Base-by-base conservation (phyloP, 2,113 vertebrate genomes). In the Plecotus auritus region DNA sequence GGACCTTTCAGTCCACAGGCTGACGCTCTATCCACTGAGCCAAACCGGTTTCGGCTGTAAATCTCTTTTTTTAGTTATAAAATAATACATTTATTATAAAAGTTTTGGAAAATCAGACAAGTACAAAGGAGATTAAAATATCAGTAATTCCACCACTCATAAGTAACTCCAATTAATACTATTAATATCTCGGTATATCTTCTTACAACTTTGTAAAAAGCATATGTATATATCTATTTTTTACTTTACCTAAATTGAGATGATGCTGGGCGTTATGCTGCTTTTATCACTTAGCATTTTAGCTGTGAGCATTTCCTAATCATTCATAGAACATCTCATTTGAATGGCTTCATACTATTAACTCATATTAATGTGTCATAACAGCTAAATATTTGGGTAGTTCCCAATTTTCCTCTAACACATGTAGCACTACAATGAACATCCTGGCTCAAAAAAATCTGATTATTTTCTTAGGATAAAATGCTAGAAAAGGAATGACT, bases 381-480 rank as follows among this genome's bases (percentile, higher is more conserved):
- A 42, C 42, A 82, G 70, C 61, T 51, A 12, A 59, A 16, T 69
- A 18, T 69, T 89, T 92, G 47, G 51, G 32, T 88, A 42, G 37
- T 82, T 89, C 85, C 47, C 30, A 73, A 37, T 66, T 86, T 93
- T 35, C 49, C 40, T 59, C 22, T 81, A 56, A 72, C 81, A 37
- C 56, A 74, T 89, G 47, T 93, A 80, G 59, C 40, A 67, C 61
- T 22, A 76, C 54, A 89, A 59, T 76, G 81, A 91, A 59, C 30
- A 80, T 73, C n/a, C 61, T 83, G 37, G 11, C 61, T 85, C 18
- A 6, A 72, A 86, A 86, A 88, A 59, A 28, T 17, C 47, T 66
- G n/a, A 73, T 74, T 95, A n/a, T 93, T 91, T 93, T 92, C 49
- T 90, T 88, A 82, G 66, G 4, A 67, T 49, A 82, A 95, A 89